These are phyloP conservation scores for Homarus americanus DNA, from an alignment of 1,140 invertebrate species.

Conservation along the genomic window DNA sequence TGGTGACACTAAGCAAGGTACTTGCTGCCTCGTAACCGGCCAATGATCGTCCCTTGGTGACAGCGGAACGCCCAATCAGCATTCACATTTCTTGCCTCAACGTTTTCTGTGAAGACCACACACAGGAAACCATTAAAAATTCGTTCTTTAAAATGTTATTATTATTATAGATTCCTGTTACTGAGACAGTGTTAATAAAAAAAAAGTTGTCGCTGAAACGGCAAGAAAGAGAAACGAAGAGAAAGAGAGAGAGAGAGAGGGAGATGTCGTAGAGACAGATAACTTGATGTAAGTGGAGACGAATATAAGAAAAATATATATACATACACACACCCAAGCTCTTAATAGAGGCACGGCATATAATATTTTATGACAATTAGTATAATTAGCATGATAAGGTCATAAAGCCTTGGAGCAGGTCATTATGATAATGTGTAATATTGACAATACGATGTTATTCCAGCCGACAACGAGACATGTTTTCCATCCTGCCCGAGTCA, in stretches of 20 bases:
- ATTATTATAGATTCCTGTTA: neutral
- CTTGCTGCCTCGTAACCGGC: neutral
- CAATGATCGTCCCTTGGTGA: conserved; percentile 51
- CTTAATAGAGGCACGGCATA: conserved; percentile 6
- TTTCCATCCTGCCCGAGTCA: conserved; percentile 23
- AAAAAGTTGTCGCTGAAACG: neutral
- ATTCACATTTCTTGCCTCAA: conserved; percentile 37
- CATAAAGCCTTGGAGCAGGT: conserved; percentile 26
- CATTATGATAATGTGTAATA: conserved; percentile 29
- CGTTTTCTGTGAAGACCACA: conserved; percentile 48
- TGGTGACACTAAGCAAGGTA: conserved; percentile 63
- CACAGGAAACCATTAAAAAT: conserved; percentile 19
- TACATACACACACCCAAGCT: neutral
- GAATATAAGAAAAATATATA: neutral
- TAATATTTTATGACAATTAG: conserved; percentile 44
- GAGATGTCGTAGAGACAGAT: no score
- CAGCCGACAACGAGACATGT: conserved; percentile 23
- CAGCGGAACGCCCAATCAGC: conserved; percentile 57
- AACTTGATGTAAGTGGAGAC: neutral
- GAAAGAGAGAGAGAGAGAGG: neutral
- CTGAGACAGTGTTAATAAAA: neutral
- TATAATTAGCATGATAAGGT: conserved; percentile 56
- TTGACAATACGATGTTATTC: conserved; percentile 20
- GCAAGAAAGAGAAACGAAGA: neutral
- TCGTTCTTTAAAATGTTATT: conserved; percentile 1